Conservation (phyloP, 2,113 vertebrate genomes). For the Thermophis baileyi region DNA sequence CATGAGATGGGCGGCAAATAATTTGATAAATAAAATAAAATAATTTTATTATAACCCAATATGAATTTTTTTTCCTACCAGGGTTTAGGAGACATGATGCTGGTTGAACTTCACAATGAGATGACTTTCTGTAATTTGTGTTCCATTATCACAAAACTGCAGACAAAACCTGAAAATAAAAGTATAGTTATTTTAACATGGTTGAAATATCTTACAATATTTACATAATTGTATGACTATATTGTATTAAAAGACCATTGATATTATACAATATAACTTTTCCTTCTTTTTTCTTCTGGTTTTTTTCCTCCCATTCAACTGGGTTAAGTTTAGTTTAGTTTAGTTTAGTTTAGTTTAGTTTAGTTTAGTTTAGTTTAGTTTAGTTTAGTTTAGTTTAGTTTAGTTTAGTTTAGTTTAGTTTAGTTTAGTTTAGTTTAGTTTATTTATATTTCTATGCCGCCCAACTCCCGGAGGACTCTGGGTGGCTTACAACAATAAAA, state of each 20-base stretch:
- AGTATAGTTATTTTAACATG: neutral
- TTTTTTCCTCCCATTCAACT: neutral
- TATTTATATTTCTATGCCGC: no score
- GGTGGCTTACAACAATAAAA: no score
- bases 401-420: no score
- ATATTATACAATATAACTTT: neutral
- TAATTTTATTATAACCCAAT: neutral
- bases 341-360: no score
- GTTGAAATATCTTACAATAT: neutral
- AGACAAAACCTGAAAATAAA: neutral
- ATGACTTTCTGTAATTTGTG: neutral
- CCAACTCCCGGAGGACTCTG: no score
- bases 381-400: no score
- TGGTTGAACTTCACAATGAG: neutral
- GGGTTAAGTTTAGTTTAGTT: no score
- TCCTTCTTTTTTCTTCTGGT: neutral
- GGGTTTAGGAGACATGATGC: neutral
- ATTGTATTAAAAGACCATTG: neutral
- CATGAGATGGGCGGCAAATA: neutral
- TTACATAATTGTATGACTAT: neutral
- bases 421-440: no score
- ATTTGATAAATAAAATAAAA: neutral
- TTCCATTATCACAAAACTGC: neutral
- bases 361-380: no score
- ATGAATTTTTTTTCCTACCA: neutral